These are phyloP conservation scores for Sarcophilus harrisii DNA, from an alignment of 2,797 vertebrate genomes.

Conservation along the genomic window DNA sequence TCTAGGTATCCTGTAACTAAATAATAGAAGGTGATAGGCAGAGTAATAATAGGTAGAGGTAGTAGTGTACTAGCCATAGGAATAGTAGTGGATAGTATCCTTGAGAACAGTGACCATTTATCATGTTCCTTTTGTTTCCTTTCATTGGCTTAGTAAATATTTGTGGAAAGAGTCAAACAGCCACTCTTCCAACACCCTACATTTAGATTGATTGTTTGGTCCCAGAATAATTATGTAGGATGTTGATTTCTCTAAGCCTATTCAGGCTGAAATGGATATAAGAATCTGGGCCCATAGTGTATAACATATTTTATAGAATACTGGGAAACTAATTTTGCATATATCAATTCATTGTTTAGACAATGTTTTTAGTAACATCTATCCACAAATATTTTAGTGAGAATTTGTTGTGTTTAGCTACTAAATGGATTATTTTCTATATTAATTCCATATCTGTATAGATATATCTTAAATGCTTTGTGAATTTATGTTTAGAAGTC, in stretches of 20 bases:
- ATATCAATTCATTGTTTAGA: constrained; percentile 33
- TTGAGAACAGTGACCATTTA: constrained; percentile 11
- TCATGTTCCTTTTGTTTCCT: not conserved
- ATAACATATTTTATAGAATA: constrained; percentile 27
- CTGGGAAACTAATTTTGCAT: constrained; percentile 38
- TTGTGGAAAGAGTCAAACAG: not conserved
- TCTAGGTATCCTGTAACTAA: not conserved
- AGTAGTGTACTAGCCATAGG: not conserved
- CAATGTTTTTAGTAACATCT: constrained; percentile 29
- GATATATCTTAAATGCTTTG: not conserved
- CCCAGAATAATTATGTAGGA: not conserved
- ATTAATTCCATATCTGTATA: not conserved
- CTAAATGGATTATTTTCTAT: not conserved
- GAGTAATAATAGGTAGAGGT: not conserved
- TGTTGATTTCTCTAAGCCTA: too few relatives aligned
- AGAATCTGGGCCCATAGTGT: not conserved
- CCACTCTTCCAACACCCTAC: not conserved
- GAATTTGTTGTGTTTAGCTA: constrained; percentile 20
- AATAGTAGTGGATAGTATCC: not conserved
- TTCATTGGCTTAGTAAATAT: not conserved
- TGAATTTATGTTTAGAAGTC: constrained; percentile 15
- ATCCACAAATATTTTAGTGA: constrained; percentile 36
- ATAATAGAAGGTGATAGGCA: not conserved
- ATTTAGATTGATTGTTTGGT: not conserved
- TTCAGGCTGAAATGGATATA: not conserved